Evolutionary conservation across 2,797 vertebrate genomes (phyloP), one percentile per base, ranked within the genome.

Genomic region (Vireo griseus): DNA sequence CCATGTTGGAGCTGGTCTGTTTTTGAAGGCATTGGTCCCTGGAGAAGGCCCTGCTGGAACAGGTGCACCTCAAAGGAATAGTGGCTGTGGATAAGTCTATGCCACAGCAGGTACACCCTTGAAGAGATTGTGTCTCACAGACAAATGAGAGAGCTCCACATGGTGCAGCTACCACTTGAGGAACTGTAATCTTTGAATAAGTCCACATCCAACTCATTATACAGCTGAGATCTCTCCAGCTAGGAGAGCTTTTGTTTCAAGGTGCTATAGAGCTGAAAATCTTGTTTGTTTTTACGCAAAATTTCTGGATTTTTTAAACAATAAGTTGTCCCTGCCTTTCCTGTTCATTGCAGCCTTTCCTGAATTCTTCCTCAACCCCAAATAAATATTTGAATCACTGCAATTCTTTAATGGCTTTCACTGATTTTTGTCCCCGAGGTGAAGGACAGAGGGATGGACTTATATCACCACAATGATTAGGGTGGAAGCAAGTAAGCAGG

Each of bases 131-230:
- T 10, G 20, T 69, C 17, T 58, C 33, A 19, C 9, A 51, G 20
- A 40, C 8, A 51, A 18, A 40, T 40, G 39, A 40, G 39, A 40
- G 39, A 24, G 14, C 7, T 44, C 19, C n/a, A 35, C 14, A 9
- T 8, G 12, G 28, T 39, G 14, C 25, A 58, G 8, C 14, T 45
- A 22, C 3, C 6, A 6, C 4, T 12, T 2, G 1, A 67, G 39
- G 14, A 7, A 54, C 21, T 44, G 13, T 28, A 57, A 2, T 33
- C 28, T 75, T 55, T 58, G 28, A 44, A 18, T 44, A 67, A 82
- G 6, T 48, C 19, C 12, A 37, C 8, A 9, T 45, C 13, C 13
- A 54, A 16, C 15, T 24, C 29, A 47, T 44, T 58, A 71, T 54
- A 5, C 48, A 71, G 4, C 6, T 63, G 31, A 16, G 9, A 13